phyloP scores from a whole-genome alignment of 1,140 invertebrate species.

The Pseudomyrmex flavicornis region DNA sequence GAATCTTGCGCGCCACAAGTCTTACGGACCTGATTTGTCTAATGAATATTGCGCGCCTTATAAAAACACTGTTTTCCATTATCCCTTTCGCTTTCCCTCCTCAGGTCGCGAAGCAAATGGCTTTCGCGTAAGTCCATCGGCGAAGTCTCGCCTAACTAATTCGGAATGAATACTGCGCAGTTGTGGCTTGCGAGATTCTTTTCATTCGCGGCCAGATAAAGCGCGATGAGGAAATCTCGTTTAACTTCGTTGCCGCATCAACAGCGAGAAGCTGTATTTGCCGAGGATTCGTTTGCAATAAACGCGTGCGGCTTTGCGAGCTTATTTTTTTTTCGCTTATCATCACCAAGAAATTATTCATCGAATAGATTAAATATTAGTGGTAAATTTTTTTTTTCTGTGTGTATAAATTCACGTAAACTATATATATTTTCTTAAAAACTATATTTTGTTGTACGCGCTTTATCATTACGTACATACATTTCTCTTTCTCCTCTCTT shows the following conservation, averaged over 20 bases:
- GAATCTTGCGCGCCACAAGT: background rate
- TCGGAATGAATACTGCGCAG: conserved; percentile 60
- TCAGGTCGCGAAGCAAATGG: conserved; percentile 58
- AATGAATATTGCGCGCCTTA: conserved; percentile 48
- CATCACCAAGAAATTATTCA: background rate
- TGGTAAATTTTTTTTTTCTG: no score
- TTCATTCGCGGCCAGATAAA: conserved; percentile 47
- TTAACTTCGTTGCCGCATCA: conserved; percentile 40
- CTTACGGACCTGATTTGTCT: conserved; percentile 24
- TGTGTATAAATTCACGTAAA: background rate
- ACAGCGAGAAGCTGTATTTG: conserved; percentile 21
- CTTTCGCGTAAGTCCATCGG: conserved; percentile 57
- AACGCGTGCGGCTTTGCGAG: background rate
- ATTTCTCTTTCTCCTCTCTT: no score
- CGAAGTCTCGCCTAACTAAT: conserved; percentile 65
- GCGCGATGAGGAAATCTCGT: conserved; percentile 45
- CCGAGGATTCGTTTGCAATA: background rate
- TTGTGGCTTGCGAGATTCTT: conserved; percentile 33
- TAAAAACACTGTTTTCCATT: conserved; percentile 1
- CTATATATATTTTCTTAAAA: background rate
- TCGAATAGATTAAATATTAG: no score
- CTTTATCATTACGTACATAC: no score
- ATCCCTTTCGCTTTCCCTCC: background rate
- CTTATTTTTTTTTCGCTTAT: background rate
- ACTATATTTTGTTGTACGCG: no score